These are phyloP conservation scores for Euwallacea fornicatus DNA, from an alignment of 1,140 invertebrate species.

Conservation along the genomic window DNA sequence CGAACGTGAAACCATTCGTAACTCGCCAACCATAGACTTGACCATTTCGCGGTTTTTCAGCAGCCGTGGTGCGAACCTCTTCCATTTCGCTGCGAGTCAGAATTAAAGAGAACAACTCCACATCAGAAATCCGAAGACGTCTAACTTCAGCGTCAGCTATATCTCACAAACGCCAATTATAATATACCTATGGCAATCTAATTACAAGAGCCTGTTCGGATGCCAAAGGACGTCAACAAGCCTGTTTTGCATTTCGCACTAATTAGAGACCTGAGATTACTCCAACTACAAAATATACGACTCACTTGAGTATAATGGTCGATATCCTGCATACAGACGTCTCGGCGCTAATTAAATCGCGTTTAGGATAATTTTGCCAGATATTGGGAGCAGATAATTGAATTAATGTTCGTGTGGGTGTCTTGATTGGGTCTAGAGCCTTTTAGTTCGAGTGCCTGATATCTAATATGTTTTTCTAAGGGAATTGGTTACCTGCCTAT, in stretches of 20 bases:
- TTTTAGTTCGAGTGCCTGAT: too few species aligned
- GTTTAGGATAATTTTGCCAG: neutral
- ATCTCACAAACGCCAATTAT: constrained; percentile 14
- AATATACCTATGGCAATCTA: constrained; percentile 4
- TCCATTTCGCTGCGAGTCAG: too few species aligned
- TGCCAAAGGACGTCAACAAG: constrained; percentile 20
- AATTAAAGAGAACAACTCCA: too few species aligned
- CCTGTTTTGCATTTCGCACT: constrained; percentile 12
- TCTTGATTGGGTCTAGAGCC: too few species aligned
- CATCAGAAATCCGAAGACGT: too few species aligned
- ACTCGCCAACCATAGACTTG: too few species aligned
- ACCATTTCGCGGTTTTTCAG: too few species aligned
- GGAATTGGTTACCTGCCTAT: neutral
- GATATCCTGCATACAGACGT: neutral
- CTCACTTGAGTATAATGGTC: constrained; percentile 13
- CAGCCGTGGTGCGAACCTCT: too few species aligned
- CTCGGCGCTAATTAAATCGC: constrained; percentile 6
- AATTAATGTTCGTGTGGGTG: too few species aligned
- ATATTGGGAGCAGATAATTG: too few species aligned
- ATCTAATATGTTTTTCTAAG: neutral
- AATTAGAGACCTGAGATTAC: constrained; percentile 23
- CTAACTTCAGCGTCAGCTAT: neutral
- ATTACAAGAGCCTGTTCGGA: constrained; percentile 11
- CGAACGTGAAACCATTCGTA: too few species aligned
- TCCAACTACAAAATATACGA: constrained; percentile 13